Conservation (phyloP, 2,113 vertebrate genomes). For the Cisticola juncidis region DNA sequence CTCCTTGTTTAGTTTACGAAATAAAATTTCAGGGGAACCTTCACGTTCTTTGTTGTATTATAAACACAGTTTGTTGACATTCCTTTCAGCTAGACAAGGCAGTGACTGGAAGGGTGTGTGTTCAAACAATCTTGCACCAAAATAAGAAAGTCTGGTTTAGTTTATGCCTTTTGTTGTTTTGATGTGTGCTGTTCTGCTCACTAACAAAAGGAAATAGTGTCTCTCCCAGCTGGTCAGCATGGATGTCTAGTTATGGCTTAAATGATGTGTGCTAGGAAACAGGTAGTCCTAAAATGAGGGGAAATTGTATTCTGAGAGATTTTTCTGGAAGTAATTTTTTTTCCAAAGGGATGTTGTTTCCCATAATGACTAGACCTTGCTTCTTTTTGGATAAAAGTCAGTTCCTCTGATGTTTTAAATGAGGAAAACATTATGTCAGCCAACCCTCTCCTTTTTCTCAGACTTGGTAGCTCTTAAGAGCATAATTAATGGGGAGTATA, state of each 20-base stretch:
- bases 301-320: not conserved
- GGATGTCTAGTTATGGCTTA: not conserved
- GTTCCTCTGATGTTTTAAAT: not conserved
- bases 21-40: not conserved
- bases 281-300: not conserved
- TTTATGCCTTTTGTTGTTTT: not conserved
- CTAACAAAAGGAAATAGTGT: not conserved
- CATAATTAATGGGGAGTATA: slow-evolving; percentile 1
- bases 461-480: not conserved
- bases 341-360: not conserved
- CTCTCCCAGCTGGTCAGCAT: not conserved
- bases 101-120: not conserved
- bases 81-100: not conserved
- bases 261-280: not conserved
- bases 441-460: not conserved
- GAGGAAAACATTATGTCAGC: not conserved
- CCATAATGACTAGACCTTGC: not conserved
- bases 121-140: not conserved
- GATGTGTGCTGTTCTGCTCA: not conserved
- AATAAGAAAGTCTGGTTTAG: not conserved
- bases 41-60: not conserved
- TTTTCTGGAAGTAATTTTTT: not conserved
- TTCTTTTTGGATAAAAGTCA: not conserved
- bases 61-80: not conserved
- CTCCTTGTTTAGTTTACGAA: not conserved